These are phyloP conservation scores for Spisula subtruncata DNA, from an alignment of 2,888 invertebrate genomes.

Conservation along the genomic window DNA sequence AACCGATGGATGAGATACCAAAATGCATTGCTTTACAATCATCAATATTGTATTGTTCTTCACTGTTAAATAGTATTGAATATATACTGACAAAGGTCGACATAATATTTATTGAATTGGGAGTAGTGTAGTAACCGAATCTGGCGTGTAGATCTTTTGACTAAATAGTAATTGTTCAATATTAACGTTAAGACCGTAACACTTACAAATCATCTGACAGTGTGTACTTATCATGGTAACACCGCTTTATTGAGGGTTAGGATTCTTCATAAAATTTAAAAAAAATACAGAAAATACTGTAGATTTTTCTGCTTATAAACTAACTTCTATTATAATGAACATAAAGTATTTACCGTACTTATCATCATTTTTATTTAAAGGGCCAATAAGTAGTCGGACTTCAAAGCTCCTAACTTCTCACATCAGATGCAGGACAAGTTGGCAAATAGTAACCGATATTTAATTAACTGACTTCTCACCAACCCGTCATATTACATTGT, in stretches of 20 bases:
- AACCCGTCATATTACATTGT: too few relatives aligned
- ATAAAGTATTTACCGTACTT: too few relatives aligned
- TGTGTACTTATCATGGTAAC: background rate
- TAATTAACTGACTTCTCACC: too few relatives aligned
- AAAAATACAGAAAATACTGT: too few relatives aligned
- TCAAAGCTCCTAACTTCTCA: too few relatives aligned
- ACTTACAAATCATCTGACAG: background rate
- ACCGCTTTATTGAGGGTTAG: background rate
- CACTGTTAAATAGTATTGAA: slow-evolving; percentile 21
- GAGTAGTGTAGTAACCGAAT: background rate
- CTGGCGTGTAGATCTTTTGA: slow-evolving; percentile 8
- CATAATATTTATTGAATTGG: slow-evolving; percentile 5
- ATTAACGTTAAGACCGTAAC: slow-evolving; percentile 13
- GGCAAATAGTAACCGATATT: too few relatives aligned
- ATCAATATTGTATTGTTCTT: slow-evolving; percentile 33
- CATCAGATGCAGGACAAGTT: too few relatives aligned
- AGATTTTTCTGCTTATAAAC: too few relatives aligned
- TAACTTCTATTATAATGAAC: too few relatives aligned
- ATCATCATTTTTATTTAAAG: too few relatives aligned
- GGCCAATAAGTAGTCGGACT: too few relatives aligned
- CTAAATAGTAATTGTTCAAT: background rate
- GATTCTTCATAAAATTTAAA: too few relatives aligned
- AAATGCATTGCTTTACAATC: slow-evolving; percentile 41
- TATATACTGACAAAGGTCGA: slow-evolving; percentile 32
- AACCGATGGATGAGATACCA: slow-evolving; percentile 46